Percentiles rank a stretch among this genome's conserved stretches.
Conservation (phyloP, 2,888 invertebrate species). For the Megastigmus dorsalis region DNA sequence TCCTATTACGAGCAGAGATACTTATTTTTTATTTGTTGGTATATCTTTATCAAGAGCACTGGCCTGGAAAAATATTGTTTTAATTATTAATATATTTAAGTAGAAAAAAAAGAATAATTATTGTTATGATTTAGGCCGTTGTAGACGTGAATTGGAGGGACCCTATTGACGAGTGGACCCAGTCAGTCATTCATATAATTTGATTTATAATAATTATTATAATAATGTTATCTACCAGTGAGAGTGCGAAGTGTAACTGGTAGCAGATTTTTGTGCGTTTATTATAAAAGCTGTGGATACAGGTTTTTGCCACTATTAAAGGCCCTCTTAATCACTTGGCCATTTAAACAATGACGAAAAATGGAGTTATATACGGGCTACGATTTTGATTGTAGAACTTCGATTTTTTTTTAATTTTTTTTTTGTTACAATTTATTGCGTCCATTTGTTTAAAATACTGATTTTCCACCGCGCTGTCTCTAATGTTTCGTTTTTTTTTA, state of each 20-base stretch:
- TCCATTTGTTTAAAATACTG: constrained; percentile 51
- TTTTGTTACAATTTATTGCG: constrained; percentile 54
- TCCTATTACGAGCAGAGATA: constrained; percentile 52
- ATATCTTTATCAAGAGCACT: constrained; percentile 55
- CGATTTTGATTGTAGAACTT: constrained; percentile 54
- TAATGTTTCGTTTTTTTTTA: constrained; percentile 51
- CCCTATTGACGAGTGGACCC: constrained; percentile 46
- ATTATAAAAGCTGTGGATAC: constrained; percentile 46
- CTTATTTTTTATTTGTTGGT: constrained; percentile 55
- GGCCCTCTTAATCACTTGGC: constrained; percentile 45
- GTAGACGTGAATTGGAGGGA: constrained; percentile 45
- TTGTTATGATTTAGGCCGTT: constrained; percentile 51
- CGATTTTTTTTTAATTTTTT: constrained; percentile 55
- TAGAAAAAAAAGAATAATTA: constrained; percentile 42
- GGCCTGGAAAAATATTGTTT: constrained; percentile 52
- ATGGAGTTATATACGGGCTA: constrained; percentile 52
- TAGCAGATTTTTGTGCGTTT: constrained; percentile 47
- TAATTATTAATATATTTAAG: constrained; percentile 53
- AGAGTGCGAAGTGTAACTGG: constrained; percentile 18
- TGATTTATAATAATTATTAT: constrained; percentile 50
- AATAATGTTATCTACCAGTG: constrained; percentile 47
- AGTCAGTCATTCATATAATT: constrained; percentile 49
- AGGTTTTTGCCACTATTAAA: constrained; percentile 34
- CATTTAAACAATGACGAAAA: constrained; percentile 54
- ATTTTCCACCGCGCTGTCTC: constrained; percentile 55